phyloP scores from a whole-genome alignment of 2,888 invertebrate species.

The Aporophyla lueneburgensis region DNA sequence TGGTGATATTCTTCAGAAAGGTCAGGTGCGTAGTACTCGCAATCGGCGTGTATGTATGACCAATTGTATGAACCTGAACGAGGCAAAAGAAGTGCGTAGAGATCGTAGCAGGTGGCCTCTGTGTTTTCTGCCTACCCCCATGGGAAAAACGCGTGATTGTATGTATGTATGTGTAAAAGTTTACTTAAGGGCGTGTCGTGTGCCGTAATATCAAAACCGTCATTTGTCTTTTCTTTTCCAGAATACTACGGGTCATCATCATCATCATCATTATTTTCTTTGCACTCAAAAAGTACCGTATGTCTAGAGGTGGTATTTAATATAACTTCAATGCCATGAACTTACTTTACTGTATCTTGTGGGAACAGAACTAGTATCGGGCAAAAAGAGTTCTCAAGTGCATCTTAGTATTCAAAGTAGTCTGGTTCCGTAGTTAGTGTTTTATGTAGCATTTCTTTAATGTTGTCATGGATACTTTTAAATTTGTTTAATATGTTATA shows the following conservation, averaged over 20 bases:
- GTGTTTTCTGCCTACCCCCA: too few species aligned
- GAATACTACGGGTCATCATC: conserved; percentile 26
- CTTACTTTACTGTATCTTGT: conserved; percentile 44
- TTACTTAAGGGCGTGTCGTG: not conserved
- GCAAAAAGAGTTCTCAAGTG: conserved; percentile 24
- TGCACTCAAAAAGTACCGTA: conserved; percentile 34
- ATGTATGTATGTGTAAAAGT: too few species aligned
- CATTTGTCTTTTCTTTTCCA: not conserved
- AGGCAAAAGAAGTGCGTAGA: too few species aligned
- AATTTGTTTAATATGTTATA: not conserved
- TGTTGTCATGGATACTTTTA: not conserved
- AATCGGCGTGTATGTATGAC: too few species aligned
- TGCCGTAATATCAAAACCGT: too few species aligned
- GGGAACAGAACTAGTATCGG: conserved; percentile 47
- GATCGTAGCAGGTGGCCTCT: too few species aligned
- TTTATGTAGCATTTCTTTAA: not conserved
- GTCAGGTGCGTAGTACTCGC: too few species aligned
- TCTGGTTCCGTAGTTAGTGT: conserved; percentile 48
- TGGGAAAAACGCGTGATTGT: too few species aligned
- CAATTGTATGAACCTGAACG: too few species aligned
- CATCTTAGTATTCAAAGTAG: not conserved
- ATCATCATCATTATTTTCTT: conserved; percentile 34
- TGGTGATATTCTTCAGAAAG: too few species aligned
- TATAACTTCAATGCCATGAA: conserved; percentile 41
- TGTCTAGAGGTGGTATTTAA: conserved; percentile 30